Base-by-base conservation (phyloP, 2,888 invertebrate species). In the Aricia artaxerxes region DNA sequence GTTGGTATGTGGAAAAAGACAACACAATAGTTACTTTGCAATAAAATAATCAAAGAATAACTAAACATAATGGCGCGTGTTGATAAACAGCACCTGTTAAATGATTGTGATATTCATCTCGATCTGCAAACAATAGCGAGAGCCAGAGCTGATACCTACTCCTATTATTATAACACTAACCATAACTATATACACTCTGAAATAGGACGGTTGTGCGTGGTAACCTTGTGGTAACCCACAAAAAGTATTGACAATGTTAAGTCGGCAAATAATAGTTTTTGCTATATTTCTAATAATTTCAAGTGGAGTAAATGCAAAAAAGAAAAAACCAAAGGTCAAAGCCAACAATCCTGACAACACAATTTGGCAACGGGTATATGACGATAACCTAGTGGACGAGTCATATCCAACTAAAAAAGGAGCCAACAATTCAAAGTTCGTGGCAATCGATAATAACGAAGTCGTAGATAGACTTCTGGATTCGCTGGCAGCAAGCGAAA, bases 301-400 rank as follows among this genome's bases (percentile, higher is more conserved):
- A 4, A 85, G 89, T 81, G 86, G 87, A 78, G 80, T 82, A 9
- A 82, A 80, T 31, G 82, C 84, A 77, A 86, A 87, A 0, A 87
- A 85, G 80, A 86, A 87, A 24, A 44, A 80, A 84, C 80, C 11
- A 88, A 87, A 79, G 85, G 85, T 57, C 89, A 57, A 57, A 88
- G 79, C 87, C 87, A 80, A 87, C 1, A 82, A 86, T 76, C 81
- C 83, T 1, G 92, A 91, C 61, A 91, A 90, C 80, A 83, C 87
- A 1, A 83, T 92, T 11, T 94, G 94, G 94, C 92, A 92, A 84
- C 89, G 91, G n/a, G 93, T 92, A 81, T 93, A 92, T 81, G 94
- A 94, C 81, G 86, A 88, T 1, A 93, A 94, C 83, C 84, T 94
- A 61, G 90, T 86, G 13, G 91, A 92, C 24, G 93, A 93, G 6